phyloP scores from a whole-genome alignment of 1,140 invertebrate species.

The Dendrolimus punctatus region DNA sequence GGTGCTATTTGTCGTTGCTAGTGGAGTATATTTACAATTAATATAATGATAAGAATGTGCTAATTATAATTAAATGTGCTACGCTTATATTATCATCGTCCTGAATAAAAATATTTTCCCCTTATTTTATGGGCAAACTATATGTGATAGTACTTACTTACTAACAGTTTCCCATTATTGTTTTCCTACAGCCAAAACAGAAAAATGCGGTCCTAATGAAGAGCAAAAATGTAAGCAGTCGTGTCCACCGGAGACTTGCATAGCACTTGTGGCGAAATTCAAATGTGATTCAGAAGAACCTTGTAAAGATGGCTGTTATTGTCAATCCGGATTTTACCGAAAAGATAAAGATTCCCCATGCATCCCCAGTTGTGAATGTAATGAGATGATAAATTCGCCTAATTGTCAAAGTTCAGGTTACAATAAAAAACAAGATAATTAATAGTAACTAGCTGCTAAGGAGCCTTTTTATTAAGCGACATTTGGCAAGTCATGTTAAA shows the following conservation, averaged over 20 bases:
- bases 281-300: slow-evolving; percentile 13
- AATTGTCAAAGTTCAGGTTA: slow-evolving; percentile 5
- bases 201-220: slow-evolving; percentile 16
- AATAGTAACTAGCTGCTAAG: background rate
- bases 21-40: too few relatives aligned
- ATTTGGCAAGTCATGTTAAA: too few relatives aligned
- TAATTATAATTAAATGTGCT: background rate
- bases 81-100: too few relatives aligned
- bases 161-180: too few relatives aligned
- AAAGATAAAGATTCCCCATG: background rate
- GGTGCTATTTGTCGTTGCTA: too few relatives aligned
- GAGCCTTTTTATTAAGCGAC: too few relatives aligned
- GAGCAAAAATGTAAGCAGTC: slow-evolving; percentile 17
- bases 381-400: slow-evolving; percentile 1
- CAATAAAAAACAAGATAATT: background rate
- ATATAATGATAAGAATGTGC: too few relatives aligned
- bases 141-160: too few relatives aligned
- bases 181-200: too few relatives aligned
- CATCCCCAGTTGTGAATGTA: background rate
- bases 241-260: slow-evolving; percentile 30
- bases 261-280: slow-evolving; percentile 19
- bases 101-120: too few relatives aligned
- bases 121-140: too few relatives aligned
- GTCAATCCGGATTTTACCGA: background rate
- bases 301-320: background rate